phyloP scores from a whole-genome alignment of 2,888 invertebrate species.

The Brachyptera putata region DNA sequence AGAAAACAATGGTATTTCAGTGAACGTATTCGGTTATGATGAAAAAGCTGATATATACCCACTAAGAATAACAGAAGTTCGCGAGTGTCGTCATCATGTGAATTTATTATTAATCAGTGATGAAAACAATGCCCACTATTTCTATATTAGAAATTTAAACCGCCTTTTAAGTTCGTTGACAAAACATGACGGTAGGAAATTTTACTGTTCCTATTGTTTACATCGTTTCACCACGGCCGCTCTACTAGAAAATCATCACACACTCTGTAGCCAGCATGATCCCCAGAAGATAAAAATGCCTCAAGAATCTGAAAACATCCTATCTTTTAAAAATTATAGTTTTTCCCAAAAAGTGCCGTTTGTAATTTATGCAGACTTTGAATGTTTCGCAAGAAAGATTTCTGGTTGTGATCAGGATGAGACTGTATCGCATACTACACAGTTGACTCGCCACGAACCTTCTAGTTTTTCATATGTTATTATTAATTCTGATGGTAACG shows the following conservation, averaged over 20 bases:
- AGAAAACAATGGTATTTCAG: background rate
- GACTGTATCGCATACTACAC: background rate
- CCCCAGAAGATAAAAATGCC: background rate
- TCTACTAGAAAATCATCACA: background rate
- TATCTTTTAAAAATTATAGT: background rate
- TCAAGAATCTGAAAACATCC: background rate
- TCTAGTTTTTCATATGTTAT: background rate
- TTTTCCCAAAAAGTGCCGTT: background rate
- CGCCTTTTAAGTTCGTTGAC: slow-evolving; percentile 26
- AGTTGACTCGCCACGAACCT: background rate
- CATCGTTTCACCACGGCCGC: background rate
- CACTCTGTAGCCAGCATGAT: slow-evolving; percentile 14
- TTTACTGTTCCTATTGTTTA: background rate
- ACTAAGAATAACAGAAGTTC: background rate
- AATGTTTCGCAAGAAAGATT: slow-evolving; percentile 16
- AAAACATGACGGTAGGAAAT: slow-evolving; percentile 5
- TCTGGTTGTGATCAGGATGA: background rate
- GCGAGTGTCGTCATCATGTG: background rate
- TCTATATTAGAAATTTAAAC: background rate
- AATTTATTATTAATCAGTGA: slow-evolving; percentile 1
- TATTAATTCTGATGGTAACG: background rate
- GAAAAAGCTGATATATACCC: background rate
- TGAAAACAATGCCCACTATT: slow-evolving; percentile 30
- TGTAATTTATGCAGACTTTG: background rate
- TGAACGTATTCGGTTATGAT: background rate